Evolutionary conservation across 2,113 vertebrate genomes (phyloP), one percentile per base, ranked within the genome.

Genomic region (Trinectes maculatus): DNA sequence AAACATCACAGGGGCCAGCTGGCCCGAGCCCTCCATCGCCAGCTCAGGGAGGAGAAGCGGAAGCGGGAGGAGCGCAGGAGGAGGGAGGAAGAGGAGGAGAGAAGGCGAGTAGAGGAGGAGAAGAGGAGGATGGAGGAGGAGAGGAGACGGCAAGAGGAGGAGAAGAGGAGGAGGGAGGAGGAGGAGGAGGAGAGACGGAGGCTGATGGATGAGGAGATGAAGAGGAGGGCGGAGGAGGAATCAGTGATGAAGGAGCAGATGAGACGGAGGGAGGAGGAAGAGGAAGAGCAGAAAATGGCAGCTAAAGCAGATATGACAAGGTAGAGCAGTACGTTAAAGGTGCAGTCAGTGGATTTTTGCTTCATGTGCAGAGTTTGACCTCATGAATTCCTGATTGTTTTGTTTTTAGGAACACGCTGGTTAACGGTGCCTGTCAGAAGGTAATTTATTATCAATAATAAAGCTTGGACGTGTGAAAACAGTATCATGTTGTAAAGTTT

Each of bases 1-100:
- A 97, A 94, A 66, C 92, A 96, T 82, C 93, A 85, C 83, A 90
- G 96, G 6, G 95, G 95, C 21, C 91, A 72, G 80, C 85, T 89
- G 64, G 94, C 94, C 19, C 93, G 96, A 3, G 71, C 83, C 48
- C 85, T 93, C 79, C 88, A 82, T 74, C 91, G 36, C 61, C 90
- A 92, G 49, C 93, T 96, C 78, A 84, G 71, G 58, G 93, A 93
- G 81, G 92, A 95, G 77, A 92, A 93, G 34, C 80, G 67, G 70
- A 89, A 42, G 44, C 21, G 43, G 24, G 82, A 87, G 74, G 51
- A 75, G 72, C 55, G 60, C 54, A 80, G 71, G 47, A 58, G 33
- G 48, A 71, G 46, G 21, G 72, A 85, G 31, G 82, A 80, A 19
- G 70, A 88, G 1, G 1, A 91, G 91, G 80, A 80, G 92, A 76